phyloP scores from a whole-genome alignment of 2,888 invertebrate species.

The Spisula subtruncata region DNA sequence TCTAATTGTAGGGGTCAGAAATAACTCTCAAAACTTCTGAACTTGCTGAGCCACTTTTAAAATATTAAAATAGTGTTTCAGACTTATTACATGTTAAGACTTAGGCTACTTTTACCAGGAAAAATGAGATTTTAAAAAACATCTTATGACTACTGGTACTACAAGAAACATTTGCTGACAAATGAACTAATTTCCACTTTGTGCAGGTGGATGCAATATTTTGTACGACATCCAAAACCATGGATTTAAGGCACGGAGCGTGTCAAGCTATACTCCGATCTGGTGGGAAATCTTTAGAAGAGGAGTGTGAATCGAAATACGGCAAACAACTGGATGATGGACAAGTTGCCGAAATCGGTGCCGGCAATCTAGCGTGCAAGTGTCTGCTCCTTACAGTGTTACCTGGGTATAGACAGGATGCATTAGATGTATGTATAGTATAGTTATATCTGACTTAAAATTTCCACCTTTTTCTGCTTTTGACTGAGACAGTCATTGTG shows the following conservation, averaged over 20 bases:
- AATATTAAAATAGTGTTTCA: too few relatives aligned
- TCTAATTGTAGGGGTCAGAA: too few relatives aligned
- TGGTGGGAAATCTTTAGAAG: constrained; percentile 58
- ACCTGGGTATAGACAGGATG: constrained; percentile 38
- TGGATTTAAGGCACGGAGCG: constrained; percentile 64
- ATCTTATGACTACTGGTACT: too few relatives aligned
- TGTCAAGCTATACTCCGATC: constrained; percentile 52
- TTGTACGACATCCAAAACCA: constrained; percentile 55
- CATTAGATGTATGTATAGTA: constrained; percentile 28
- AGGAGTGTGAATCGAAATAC: constrained; percentile 54
- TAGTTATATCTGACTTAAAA: too few relatives aligned
- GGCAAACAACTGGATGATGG: constrained; percentile 50
- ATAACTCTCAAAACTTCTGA: too few relatives aligned
- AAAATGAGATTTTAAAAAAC: too few relatives aligned
- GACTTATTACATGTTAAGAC: too few relatives aligned
- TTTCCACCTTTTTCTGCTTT: too few relatives aligned
- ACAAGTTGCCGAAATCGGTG: constrained; percentile 55
- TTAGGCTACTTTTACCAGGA: too few relatives aligned
- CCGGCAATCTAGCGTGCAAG: constrained; percentile 57
- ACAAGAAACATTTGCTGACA: too few relatives aligned
- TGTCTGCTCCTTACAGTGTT: constrained; percentile 59
- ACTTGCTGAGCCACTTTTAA: too few relatives aligned
- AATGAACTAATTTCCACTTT: background rate
- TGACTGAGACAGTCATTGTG: too few relatives aligned
- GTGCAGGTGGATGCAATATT: constrained; percentile 61